phyloP scores from a whole-genome alignment of 2,113 vertebrate genomes.

The Gallinago paraguaiae region DNA sequence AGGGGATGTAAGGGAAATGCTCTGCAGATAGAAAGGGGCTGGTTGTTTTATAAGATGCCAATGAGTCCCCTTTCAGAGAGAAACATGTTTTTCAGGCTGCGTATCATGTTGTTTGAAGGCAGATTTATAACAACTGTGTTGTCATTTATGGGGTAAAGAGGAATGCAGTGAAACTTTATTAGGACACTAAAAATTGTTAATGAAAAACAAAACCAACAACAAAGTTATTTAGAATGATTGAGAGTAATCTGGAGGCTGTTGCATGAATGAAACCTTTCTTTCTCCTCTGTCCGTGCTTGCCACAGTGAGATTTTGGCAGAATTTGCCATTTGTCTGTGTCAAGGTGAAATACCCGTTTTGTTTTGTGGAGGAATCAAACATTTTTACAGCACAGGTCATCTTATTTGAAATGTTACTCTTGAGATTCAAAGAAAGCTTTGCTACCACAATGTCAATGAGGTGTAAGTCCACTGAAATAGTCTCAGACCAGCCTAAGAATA shows the following conservation, averaged over 20 bases:
- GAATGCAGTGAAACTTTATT: background rate
- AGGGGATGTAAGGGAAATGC: background rate
- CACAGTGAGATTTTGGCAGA: background rate
- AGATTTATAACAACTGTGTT: background rate
- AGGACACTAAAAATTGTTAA: background rate
- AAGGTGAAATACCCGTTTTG: background rate
- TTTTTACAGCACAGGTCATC: background rate
- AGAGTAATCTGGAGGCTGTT: background rate
- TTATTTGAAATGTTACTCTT: background rate
- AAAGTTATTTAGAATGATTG: background rate
- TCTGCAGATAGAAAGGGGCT: background rate
- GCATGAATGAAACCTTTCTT: conserved; percentile 9
- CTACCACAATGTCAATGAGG: background rate
- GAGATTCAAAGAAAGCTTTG: background rate
- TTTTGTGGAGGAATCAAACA: background rate
- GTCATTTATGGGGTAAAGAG: background rate
- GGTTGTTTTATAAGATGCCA: background rate
- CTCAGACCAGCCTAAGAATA: background rate
- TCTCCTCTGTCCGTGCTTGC: conserved; percentile 1
- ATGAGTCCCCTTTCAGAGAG: background rate
- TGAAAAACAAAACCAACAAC: background rate
- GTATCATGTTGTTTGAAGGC: background rate
- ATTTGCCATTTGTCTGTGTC: conserved; percentile 24
- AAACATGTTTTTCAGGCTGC: background rate
- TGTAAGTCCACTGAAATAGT: background rate